Conservation (phyloP, 2,797 vertebrate genomes). For the Sebastes hubbsi region DNA sequence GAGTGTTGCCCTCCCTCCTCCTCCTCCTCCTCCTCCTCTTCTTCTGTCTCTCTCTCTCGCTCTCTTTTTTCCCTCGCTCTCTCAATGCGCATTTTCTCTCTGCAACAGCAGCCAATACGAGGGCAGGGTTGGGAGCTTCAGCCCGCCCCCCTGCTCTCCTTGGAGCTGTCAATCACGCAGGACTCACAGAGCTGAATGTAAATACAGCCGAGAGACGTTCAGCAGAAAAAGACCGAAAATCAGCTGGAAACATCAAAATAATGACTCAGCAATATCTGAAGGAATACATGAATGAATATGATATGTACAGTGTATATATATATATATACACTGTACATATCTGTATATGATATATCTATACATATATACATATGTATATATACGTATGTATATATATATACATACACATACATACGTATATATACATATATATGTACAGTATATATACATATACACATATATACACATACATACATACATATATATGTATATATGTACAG, state of each 20-base stretch:
- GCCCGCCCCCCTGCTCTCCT: conserved; percentile 60
- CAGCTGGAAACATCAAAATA: not conserved
- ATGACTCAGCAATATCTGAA: not conserved
- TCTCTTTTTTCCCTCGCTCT: conserved; percentile 57
- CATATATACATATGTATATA: no score
- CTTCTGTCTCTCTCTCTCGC: conserved; percentile 24
- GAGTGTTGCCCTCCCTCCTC: conserved; percentile 19
- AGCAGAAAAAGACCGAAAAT: not conserved
- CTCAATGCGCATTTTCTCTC: conserved; percentile 78
- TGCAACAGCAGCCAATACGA: conserved; percentile 70
- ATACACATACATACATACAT: no score
- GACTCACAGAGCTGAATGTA: conserved; percentile 38
- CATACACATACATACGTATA: no score
- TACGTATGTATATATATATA: no score
- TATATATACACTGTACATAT: no score
- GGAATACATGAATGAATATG: no score
- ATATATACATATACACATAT: no score
- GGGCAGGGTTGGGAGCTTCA: not conserved
- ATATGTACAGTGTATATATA: no score
- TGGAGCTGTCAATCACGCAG: conserved; percentile 65
- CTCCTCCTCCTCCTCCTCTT: conserved; percentile 6
- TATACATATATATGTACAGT: no score
- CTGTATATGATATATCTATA: no score
- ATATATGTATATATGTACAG: no score
- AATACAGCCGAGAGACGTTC: conserved; percentile 10